Evolutionary conservation across 2,797 vertebrate species (phyloP), one percentile per base, ranked within the genome.

Genomic region (Hydrophis major): DNA sequence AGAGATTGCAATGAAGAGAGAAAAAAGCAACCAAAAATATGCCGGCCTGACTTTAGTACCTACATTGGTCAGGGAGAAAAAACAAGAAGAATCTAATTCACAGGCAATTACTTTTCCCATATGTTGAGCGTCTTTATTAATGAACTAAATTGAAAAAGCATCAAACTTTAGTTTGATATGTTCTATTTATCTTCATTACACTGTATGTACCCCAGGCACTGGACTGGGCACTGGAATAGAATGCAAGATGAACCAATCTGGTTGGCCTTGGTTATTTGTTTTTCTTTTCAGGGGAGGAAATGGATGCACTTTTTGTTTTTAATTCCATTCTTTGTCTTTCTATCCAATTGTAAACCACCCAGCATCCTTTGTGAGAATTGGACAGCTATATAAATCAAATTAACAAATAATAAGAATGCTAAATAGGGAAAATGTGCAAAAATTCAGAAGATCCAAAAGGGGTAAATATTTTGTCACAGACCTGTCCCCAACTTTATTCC

Each of bases 1-100:
- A 95, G 91, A 32, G 89, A 93, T 86, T 8, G 90, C 88, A 56
- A 89, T 59, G 90, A 88, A 11, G 37, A 47, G 74, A 90, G 61
- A 93, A 56, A 50, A 94, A 94, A 87, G 86, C 91, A 91, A 92
- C 11, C 11, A 86, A 83, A 78, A 78, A 78, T 47, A 47, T 78
- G 37, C 20, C 47, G 37, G 7, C 74, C 37, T 83, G 20, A 47
- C 37, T 47, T 83, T 47, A 47, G 37, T 47, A 47, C 20, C 37
- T 25, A 83, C 37, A 25, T 47, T 47, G 37, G 20, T 83, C 16
- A 42, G 74, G 18, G 37, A 22, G 74, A 78, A 42, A 42, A 78
- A 42, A 42, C 8, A 22, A 37, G 74, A 78, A 42, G 20, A 42
- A 83, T 47, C 18, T 42, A 83, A 83, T 83, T 47, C 20, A 22